Evolutionary conservation across 2,888 invertebrate species (phyloP), one percentile per base, ranked within the genome.

Genomic region (Esperia sulphurella): DNA sequence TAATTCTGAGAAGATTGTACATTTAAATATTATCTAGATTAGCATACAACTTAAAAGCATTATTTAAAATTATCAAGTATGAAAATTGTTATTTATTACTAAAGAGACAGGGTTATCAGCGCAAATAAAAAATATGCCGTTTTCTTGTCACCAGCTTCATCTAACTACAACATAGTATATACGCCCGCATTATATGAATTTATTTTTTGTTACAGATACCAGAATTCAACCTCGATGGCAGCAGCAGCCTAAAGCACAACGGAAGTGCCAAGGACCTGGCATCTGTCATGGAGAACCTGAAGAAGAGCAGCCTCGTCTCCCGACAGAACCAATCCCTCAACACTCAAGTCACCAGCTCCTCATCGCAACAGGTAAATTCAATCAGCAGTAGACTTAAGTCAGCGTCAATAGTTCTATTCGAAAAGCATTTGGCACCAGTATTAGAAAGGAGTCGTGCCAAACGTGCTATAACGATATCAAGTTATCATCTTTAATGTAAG

Each of bases 281-380:
- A 61, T 90, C 93, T 71, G 91, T 93, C 71, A 93, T 94, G 91
- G 94, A 94, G 83, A 94, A 92, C 81, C 90, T 94, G 64, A 93
- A 94, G 73, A 94, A 93, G 76, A 92, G 92, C 78, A 93, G 91
- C 71, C 76, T 81, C 50, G 73, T 79, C 55, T 79, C 81, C 52
- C 80, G 83, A 45, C 89, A 87, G 70, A 89, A 84, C 58, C 89
- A 89, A 62, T 72, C 77, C 41, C 74, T 86, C 10, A 87, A 87
- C 60, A 83, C 87, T 8, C 92, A 91, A 71, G 91, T 91, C 69
- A 91, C 91, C 56, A 85, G 90, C 59, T 91, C 82, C 47, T 83
- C 89, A 28, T 68, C 86, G 54, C 91, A 92, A 65, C 92, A 92
- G 87, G 92, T 91, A 69, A 21, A 21, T 21, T 21, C 2, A 21